Percentiles rank a stretch among this genome's conserved stretches.
phyloP scores from a whole-genome alignment of 2,797 vertebrate species.

The Crax fasciolata region DNA sequence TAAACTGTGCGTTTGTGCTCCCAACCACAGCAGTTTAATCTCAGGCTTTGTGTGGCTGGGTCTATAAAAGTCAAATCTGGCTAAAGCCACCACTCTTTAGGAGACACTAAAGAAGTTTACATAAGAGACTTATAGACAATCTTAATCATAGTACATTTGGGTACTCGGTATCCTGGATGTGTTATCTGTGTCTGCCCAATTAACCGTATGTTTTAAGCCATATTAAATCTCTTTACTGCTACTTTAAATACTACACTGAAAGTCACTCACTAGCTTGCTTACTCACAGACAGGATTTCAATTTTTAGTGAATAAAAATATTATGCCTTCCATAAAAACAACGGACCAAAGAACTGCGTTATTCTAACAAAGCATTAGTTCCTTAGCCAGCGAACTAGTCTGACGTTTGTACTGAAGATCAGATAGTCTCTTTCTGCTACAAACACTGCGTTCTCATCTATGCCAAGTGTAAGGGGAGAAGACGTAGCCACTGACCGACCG shows the following conservation, averaged over 20 bases:
- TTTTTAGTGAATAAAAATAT: slow-evolving; percentile 70
- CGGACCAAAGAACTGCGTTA: slow-evolving; percentile 86
- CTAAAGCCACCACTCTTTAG: slow-evolving; percentile 78
- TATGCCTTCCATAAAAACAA: slow-evolving; percentile 83
- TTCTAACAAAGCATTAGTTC: slow-evolving; percentile 73
- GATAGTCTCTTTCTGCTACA: slow-evolving; percentile 47
- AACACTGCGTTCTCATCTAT: slow-evolving; percentile 56
- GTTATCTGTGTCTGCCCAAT: slow-evolving; percentile 76
- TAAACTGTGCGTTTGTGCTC: slow-evolving; percentile 74
- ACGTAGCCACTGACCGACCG: slow-evolving; percentile 53
- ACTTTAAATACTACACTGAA: slow-evolving; percentile 71
- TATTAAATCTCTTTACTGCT: slow-evolving; percentile 74
- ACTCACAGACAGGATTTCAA: slow-evolving; percentile 71
- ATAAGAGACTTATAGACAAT: slow-evolving; percentile 85
- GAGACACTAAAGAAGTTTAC: slow-evolving; percentile 84
- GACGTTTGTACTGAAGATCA: slow-evolving; percentile 45
- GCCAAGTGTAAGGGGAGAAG: slow-evolving; percentile 40
- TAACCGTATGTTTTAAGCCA: slow-evolving; percentile 80
- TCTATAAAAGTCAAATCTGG: slow-evolving; percentile 75
- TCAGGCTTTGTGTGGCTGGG: slow-evolving; percentile 72
- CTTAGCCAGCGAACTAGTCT: slow-evolving; percentile 45
- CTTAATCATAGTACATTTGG: slow-evolving; percentile 79
- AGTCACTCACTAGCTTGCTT: slow-evolving; percentile 76
- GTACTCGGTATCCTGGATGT: slow-evolving; percentile 66
- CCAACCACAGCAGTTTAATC: slow-evolving; percentile 70